Evolutionary conservation across 2,113 vertebrate genomes (phyloP).

Genomic region (Rhea pennata): DNA sequence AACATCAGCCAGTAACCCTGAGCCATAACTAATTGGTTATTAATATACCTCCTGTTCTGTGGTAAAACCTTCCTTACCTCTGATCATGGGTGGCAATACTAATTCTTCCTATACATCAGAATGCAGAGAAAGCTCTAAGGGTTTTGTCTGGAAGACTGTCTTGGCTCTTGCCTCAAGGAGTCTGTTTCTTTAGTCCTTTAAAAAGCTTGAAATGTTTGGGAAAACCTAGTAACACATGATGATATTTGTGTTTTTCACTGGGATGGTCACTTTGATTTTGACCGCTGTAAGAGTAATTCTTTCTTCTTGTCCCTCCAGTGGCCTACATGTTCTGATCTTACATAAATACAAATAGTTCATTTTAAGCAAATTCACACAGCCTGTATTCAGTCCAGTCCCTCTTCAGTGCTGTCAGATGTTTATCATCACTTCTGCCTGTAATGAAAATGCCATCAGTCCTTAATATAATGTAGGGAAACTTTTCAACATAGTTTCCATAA

Average conservation of each 20-base stretch:
- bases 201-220: not conserved
- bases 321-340: not conserved
- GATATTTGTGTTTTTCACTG: not conserved
- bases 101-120: not conserved
- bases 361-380: not conserved
- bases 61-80: not conserved
- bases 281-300: not conserved
- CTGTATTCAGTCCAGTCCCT: not conserved
- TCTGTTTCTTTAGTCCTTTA: not conserved
- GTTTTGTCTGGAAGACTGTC: not conserved
- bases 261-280: not conserved
- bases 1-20: not conserved
- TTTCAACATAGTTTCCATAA: not conserved
- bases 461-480: not conserved
- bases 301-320: not conserved
- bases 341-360: not conserved
- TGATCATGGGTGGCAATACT: accelerated
- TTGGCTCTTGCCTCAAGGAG: accelerated
- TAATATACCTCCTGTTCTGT: not conserved
- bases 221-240: not conserved
- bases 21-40: not conserved
- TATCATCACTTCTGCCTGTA: constrained; percentile 1
- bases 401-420: constrained; percentile 9
- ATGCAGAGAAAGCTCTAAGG: not conserved
- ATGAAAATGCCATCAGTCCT: constrained; percentile 23